Evolutionary conservation across 2,797 vertebrate genomes (phyloP).

Genomic region (Atherinosoma microstoma): DNA sequence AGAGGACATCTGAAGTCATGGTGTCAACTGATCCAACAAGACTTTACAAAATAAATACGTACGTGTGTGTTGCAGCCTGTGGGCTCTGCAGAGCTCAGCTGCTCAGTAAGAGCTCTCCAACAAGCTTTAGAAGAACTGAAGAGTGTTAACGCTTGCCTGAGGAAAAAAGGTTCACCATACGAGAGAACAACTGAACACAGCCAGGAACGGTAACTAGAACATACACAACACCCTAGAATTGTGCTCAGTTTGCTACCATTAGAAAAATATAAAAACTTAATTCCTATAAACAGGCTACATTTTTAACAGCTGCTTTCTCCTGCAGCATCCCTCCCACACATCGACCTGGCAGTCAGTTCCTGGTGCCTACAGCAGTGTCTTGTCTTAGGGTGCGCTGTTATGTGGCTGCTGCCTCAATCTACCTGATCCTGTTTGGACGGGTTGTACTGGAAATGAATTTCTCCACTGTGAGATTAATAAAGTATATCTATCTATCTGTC

Average conservation of each 20-base stretch:
- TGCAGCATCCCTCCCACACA: not conserved
- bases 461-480: no score
- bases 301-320: not conserved
- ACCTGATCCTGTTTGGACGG: no score
- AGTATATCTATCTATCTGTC: no score
- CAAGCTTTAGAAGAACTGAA: conserved; percentile 85
- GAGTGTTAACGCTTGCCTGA: conserved; percentile 81
- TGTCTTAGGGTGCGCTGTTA: no score
- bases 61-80: conserved; percentile 50
- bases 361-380: not conserved
- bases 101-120: conserved; percentile 75
- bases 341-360: not conserved
- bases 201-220: conserved; percentile 69
- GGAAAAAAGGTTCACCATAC: conserved; percentile 84
- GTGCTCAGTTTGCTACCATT: no score
- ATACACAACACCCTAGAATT: no score
- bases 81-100: conserved; percentile 60
- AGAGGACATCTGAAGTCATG: conserved; percentile 69
- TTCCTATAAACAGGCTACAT: no score
- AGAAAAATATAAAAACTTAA: no score
- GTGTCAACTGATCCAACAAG: not conserved
- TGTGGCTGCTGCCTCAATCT: no score
- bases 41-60: not conserved
- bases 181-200: conserved; percentile 79
- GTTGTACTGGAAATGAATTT: no score